phyloP scores from a whole-genome alignment of 1,140 invertebrate genomes.

The Ceratosolen fusciceps region DNA sequence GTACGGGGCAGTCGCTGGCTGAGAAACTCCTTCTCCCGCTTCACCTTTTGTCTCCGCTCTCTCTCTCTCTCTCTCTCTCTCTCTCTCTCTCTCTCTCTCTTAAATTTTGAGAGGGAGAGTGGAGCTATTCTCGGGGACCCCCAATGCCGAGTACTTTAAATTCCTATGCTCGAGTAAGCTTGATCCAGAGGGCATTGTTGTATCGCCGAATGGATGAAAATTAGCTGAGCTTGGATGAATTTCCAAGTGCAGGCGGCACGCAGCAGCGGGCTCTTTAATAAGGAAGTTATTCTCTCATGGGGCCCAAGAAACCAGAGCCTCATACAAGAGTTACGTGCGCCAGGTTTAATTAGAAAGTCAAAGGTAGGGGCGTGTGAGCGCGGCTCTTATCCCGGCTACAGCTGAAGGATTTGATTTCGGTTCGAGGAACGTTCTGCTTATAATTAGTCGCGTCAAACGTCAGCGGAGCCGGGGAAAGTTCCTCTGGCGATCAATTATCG shows the following conservation, averaged over 20 bases:
- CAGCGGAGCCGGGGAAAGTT: not conserved
- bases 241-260: too few relatives aligned
- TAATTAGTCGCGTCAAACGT: conserved; percentile 14
- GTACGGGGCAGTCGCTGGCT: not conserved
- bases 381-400: not conserved
- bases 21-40: too few relatives aligned
- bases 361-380: too few relatives aligned
- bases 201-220: not conserved
- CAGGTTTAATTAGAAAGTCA: not conserved
- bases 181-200: not conserved
- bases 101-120: too few relatives aligned
- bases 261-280: too few relatives aligned
- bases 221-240: not conserved
- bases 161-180: not conserved
- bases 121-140: not conserved
- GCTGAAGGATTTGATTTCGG: not conserved
- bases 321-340: not conserved
- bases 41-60: not conserved
- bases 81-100: not conserved
- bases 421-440: not conserved
- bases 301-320: not conserved
- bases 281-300: not conserved
- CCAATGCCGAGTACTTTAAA: not conserved
- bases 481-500: conserved; percentile 17
- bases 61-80: not conserved